phyloP scores from a whole-genome alignment of 2,113 vertebrate species.

The Nyctibius bracteatus region DNA sequence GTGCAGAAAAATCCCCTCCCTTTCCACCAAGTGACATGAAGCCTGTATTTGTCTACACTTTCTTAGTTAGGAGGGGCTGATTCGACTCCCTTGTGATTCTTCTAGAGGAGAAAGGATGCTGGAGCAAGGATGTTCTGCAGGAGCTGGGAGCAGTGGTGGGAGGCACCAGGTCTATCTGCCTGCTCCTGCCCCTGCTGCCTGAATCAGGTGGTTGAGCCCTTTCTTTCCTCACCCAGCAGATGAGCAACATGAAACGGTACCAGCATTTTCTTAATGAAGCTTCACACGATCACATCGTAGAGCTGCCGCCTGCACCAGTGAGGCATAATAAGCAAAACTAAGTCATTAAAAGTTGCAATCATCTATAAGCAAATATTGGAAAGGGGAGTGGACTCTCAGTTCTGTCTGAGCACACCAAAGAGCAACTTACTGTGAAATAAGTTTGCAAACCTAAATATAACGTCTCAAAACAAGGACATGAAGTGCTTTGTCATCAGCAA shows the following conservation, averaged over 20 bases:
- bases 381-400: neutral
- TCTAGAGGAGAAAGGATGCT: neutral
- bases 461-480: neutral
- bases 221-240: neutral
- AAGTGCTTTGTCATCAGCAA: constrained; percentile 20
- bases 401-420: neutral
- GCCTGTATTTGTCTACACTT: neutral
- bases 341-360: neutral
- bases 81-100: fast-evolving
- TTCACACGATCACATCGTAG: neutral
- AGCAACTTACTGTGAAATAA: neutral
- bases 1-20: neutral
- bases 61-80: neutral
- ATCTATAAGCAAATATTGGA: neutral
- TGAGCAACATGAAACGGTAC: neutral
- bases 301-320: neutral
- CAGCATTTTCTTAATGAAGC: neutral
- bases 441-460: constrained; percentile 51
- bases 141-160: neutral
- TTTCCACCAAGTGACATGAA: neutral
- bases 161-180: neutral
- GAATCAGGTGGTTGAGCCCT: neutral
- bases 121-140: neutral
- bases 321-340: neutral
- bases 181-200: neutral